phyloP scores from a whole-genome alignment of 2,113 vertebrate genomes.

The Chionis minor region DNA sequence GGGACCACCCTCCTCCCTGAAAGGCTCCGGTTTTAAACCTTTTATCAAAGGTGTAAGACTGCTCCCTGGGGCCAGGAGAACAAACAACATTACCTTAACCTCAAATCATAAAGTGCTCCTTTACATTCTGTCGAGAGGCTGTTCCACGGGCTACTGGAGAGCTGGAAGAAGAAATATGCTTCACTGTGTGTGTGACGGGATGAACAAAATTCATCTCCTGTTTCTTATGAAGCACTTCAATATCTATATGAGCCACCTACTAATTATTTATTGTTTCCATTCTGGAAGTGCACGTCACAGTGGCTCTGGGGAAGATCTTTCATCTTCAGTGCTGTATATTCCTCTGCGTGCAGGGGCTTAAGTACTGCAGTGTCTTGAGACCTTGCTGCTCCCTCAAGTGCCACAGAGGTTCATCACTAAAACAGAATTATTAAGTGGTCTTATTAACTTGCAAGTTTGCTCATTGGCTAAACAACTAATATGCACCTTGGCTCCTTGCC shows the following conservation, averaged over 20 bases:
- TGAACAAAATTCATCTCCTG: background rate
- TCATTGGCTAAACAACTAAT: background rate
- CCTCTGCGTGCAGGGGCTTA: background rate
- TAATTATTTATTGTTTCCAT: background rate
- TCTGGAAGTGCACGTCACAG: background rate
- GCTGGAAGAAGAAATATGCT: background rate
- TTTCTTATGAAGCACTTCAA: background rate
- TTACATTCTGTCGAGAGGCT: background rate
- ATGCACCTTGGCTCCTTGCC: background rate
- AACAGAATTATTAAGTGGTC: conserved; percentile 6
- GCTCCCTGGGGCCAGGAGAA: background rate
- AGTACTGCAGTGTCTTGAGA: background rate
- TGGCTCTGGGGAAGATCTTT: conserved; percentile 22
- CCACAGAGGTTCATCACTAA: background rate
- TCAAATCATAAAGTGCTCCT: background rate
- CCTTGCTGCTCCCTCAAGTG: background rate
- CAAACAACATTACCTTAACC: background rate
- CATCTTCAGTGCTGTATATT: background rate
- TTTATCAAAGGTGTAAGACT: background rate
- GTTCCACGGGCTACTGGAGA: background rate
- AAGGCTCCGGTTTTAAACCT: background rate
- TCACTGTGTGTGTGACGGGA: rapidly evolving
- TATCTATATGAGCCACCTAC: background rate
- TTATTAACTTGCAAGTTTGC: background rate
- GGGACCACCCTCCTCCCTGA: background rate